Base-by-base conservation (phyloP, 2,888 invertebrate genomes). In the Eupeodes latifasciatus region DNA sequence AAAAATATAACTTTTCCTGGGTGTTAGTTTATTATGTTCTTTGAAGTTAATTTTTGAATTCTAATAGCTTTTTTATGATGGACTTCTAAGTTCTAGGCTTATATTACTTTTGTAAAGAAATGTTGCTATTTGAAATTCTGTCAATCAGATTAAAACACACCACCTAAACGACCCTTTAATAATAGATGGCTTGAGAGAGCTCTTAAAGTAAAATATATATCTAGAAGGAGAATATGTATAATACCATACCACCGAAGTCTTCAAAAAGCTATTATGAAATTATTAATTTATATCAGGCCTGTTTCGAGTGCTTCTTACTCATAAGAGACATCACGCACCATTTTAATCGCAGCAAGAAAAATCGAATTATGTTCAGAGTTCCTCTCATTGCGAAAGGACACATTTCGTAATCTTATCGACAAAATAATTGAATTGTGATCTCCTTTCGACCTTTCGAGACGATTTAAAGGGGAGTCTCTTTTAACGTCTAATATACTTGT, bases 1-100 rank as follows among this genome's bases (percentile, higher is more conserved):
- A 88, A 59, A 44, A 75, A 74, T 64, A 69, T 81, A 16, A 40
- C 78, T 77, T 77, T 81, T 85, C 85, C 64, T 75, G 19, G 61
- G 49, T 62, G 62, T 69, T 79, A 83, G 78, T 85, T 85, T 88
- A 81, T 85, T 81, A 85, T 81, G 77, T 88, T 69, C 85, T 88
- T 88, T 88, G 85, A 85, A 88, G 81, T 85, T 81, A 81, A 88
- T 88, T 88, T 88, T 88, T 81, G 59, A 75, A 69, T 81, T 81
- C 81, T 81, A 85, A 87, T 81, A 85, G 66, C 74, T 79, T 72
- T 81, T 78, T 27, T 64, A 49, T 71, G 64, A 62, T 71, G 64
- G 53, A 27, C 59, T n/a, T 67, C 66, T 53, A 51, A 75, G 53
- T 69, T 49, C 12, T 11, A 19, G 51, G 71, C 72, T 69, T 55